Base-by-base conservation (phyloP, 2,888 invertebrate species). In the Tetrapedia diversipes region DNA sequence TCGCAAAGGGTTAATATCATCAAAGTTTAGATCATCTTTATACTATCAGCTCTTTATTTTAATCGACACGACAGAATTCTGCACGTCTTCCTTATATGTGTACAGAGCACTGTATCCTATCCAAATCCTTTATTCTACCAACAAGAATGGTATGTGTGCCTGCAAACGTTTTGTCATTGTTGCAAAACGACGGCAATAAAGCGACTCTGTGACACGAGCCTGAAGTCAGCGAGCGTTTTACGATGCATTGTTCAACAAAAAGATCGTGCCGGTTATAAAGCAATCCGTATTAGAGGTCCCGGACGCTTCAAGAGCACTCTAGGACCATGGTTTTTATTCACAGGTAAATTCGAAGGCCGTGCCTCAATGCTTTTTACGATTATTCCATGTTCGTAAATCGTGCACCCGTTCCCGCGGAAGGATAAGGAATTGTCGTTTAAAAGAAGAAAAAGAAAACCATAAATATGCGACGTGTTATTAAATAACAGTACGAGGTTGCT, bases 171-270 rank as follows among this genome's bases (percentile, higher is more conserved):
- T 47, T 37, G 34, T 66, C 66, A 32, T 39, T 54, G 41, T 43
- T 34, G 32, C 56, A 34, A 63, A 41, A 19, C 37, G 24, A 66
- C 60, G 24, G 56, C 47, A 29, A 22, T 49, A 34, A 66, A 67
- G 11, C 47, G 51, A 39, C 27, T 10, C 4, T 19, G 39, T 11
- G 60, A 68, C 68, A 65, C 70, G 54, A 70, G 65, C 41, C 32
- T 41, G 27, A 56, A 70, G 60, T 56, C 49, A 76, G 66, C 66
- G 56, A 71, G 29, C 71, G 49, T 66, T 76, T 76, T 70, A 71
- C 60, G 66, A 71, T 47, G 59, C 41, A 66, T 74, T 74, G 47
- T 68, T 59, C 59, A 11, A 49, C 47, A 14, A 47, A 63, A 54
- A 49, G 41, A 56, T 51, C 65, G 37, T 11, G 54, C 24, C 24